Conservation (phyloP, 1,140 invertebrate species). For the Polyergus mexicanus region DNA sequence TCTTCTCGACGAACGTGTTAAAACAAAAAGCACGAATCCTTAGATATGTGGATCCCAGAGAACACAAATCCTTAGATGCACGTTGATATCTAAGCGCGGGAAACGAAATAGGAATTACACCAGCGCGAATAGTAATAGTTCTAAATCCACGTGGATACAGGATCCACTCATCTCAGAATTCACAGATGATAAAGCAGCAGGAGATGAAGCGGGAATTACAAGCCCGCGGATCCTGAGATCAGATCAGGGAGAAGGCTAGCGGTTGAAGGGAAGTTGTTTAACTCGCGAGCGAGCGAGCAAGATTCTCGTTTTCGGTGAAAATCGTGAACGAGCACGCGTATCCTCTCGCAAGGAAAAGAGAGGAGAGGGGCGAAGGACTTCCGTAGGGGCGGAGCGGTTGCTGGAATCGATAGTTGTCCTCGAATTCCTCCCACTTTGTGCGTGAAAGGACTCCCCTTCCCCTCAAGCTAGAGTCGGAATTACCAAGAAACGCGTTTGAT, state of each 20-base stretch:
- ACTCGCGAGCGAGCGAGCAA: conserved; percentile 41
- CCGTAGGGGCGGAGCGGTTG: conserved; percentile 70
- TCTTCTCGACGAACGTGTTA: neutral
- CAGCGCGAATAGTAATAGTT: neutral
- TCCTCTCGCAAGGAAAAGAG: conserved; percentile 49
- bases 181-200: neutral
- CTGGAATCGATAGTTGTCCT: conserved; percentile 71
- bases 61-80: neutral
- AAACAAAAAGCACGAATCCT: conserved; percentile 13
- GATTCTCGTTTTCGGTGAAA: conserved; percentile 57
- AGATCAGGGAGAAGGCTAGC: conserved; percentile 16
- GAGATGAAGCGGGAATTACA: conserved; percentile 48
- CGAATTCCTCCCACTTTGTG: conserved; percentile 69
- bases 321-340: conserved; percentile 51
- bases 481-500: neutral
- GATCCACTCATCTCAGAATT: conserved; percentile 32
- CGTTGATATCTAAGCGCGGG: neutral
- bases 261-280: conserved; percentile 40
- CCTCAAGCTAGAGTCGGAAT: neutral
- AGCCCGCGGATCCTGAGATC: conserved; percentile 13
- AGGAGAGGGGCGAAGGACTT: conserved; percentile 53
- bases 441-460: conserved; percentile 24
- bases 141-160: conserved; percentile 31
- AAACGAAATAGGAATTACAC: neutral
- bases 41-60: neutral